Base-by-base conservation (phyloP, 2,888 invertebrate species). In the Exocentrus adspersus region DNA sequence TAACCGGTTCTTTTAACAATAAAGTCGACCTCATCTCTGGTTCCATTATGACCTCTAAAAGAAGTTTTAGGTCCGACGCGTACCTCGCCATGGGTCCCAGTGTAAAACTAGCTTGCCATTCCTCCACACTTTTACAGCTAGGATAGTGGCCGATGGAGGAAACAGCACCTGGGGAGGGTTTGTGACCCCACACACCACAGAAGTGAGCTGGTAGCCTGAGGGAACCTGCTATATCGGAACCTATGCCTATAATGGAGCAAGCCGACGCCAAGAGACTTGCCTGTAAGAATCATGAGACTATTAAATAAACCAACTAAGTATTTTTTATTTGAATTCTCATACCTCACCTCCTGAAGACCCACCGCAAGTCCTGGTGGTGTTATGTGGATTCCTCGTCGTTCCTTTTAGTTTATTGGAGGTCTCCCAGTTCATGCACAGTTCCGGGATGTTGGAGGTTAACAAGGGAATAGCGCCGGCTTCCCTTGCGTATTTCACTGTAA, bases 111-210 rank as follows among this genome's bases (percentile, higher is more conserved):
- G 88, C 86, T 30, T 88, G 86, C 85, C 90, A 92, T 6, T 86
- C 85, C 19, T 87, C 84, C 48, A 87, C 83, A 52, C 87, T 86
- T 50, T 84, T 80, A 66, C 88, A 87, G 60, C 86, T 86, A 1
- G 92, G 92, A 64, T 88, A 86, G 73, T 92, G 92, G 0, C 92
- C 92, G 73, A 86, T 84, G 62, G 86, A 83, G 0, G 90, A 88
- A 2, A 92, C 83, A 2, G 87, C 85, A 70, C 87, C 87, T 1
- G 91, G 89, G 1, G 72, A 69, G 0, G 95, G 93, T 78, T 95
- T 96, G 80, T 97, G 95, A n/a, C 96, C 96, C 84, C 91, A 97
- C 59, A 97, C 88, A 17, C 97, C 97, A 76, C 92, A 94, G 81
- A 94, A 96, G 87, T 93, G 92, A 1, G 94, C 90, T 0, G 97